Evolutionary conservation across 2,797 vertebrate genomes (phyloP).

Genomic region (Anguilla megastoma): DNA sequence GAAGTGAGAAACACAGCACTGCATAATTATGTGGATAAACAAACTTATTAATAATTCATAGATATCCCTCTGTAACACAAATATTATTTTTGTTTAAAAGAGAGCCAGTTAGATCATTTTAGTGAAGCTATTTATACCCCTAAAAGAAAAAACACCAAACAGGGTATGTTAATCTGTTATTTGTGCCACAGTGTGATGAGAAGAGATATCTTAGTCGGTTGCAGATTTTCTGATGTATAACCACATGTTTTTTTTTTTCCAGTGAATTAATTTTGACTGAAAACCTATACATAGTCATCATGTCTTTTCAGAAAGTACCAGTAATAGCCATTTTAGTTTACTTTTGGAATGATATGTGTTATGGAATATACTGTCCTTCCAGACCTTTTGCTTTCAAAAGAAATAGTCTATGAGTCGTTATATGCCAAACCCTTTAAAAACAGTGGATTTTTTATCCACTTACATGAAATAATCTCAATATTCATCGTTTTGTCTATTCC

Average conservation of each 20-base stretch:
- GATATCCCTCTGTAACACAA: slow-evolving; percentile 18
- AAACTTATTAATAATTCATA: slow-evolving; percentile 35
- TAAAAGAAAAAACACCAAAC: slow-evolving; percentile 55
- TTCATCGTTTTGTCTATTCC: not conserved
- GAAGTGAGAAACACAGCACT: slow-evolving; percentile 20
- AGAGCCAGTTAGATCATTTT: slow-evolving; percentile 54
- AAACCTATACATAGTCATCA: not conserved
- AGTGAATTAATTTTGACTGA: slow-evolving; percentile 43
- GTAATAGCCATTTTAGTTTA: not conserved
- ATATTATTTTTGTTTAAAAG: slow-evolving; percentile 64
- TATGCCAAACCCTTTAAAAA: not conserved
- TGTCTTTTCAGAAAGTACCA: not conserved
- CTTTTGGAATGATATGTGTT: not conserved
- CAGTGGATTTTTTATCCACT: not conserved
- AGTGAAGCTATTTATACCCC: slow-evolving; percentile 33
- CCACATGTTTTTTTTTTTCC: slow-evolving; percentile 56
- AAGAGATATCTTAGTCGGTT: slow-evolving; percentile 75
- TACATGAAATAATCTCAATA: not conserved
- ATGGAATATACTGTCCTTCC: not conserved
- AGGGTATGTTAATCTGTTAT: slow-evolving; percentile 72
- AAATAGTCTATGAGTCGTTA: not conserved
- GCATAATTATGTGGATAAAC: slow-evolving; percentile 29
- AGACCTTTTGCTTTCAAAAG: not conserved
- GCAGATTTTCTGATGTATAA: slow-evolving; percentile 61
- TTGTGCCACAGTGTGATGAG: slow-evolving; percentile 75